Evolutionary conservation across 2,113 vertebrate species (phyloP), one percentile per base, ranked within the genome.

Genomic region (Hydrolagus affinis): DNA sequence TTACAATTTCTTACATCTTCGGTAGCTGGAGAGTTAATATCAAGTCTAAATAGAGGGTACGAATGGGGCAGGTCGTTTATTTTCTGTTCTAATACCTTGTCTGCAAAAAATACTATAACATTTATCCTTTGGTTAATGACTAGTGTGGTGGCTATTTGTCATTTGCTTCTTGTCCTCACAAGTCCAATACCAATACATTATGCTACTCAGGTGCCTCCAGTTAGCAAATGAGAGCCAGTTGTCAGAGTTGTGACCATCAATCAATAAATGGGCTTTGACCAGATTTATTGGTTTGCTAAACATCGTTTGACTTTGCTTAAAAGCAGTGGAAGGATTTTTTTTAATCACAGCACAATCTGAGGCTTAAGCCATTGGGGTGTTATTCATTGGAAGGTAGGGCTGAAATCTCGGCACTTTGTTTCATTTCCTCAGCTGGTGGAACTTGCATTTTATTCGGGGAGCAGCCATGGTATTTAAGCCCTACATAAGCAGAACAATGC

Each of bases 131-230:
- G 23, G 77, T 80, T 62, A 80, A 80, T 19, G 23, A 64, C 30
- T 25, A 80, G 17, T 9, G 3, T 25, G 19, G 28, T 30, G 64
- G 25, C 23, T 28, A 62, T 80, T 62, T 80, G 19, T 28, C 64
- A 80, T 80, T 80, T 80, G 77, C 23, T 80, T 80, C 77, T 25
- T 66, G 30, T 28, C 15, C 78, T 66, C 8, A 83, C 15, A 30
- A 66, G 25, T 32, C 62, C 60, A 68, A 28, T 32, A 21, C 32
- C 15, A 66, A 32, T 32, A 75, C 7, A 19, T 75, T 7, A 57
- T 11, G n/a, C 56, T 75, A 17, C 17, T 80, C 2, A 15, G 62
- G 28, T 68, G 17, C 78, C 30, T 83, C 66, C 32, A 83, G 30
- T 60, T 64, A 32, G 21, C 23, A 66, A 32, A 3, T 4, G 17